Evolutionary conservation across 2,113 vertebrate species (phyloP).

Genomic region (Rhinichthys klamathensis): DNA sequence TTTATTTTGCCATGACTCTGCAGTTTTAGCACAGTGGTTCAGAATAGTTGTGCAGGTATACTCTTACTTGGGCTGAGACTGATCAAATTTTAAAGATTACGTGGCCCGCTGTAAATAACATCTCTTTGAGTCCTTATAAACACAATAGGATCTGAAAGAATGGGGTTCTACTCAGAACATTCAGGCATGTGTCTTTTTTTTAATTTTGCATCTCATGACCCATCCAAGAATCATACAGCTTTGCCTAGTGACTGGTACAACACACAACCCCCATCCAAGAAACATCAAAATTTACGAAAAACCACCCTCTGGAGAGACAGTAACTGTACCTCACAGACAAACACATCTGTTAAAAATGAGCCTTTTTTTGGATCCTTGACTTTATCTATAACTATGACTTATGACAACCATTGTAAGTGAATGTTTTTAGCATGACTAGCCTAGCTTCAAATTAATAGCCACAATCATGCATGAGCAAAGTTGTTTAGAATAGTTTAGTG

Average conservation of each 20-base stretch:
- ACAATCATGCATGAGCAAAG: neutral
- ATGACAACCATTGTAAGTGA: slow-evolving; percentile 32
- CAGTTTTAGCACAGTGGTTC: neutral
- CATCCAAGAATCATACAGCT: slow-evolving; percentile 63
- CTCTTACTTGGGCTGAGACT: neutral
- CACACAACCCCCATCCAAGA: slow-evolving; percentile 51
- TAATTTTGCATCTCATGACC: slow-evolving; percentile 12
- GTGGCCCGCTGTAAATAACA: neutral
- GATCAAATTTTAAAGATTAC: neutral
- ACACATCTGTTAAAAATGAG: slow-evolving; percentile 62
- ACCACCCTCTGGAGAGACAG: slow-evolving; percentile 51
- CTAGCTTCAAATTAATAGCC: slow-evolving; percentile 3
- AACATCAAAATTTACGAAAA: slow-evolving; percentile 45
- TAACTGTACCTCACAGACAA: slow-evolving; percentile 49
- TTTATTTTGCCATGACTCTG: neutral
- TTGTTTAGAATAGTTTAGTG: slow-evolving; percentile 15
- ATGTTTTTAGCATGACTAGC: slow-evolving; percentile 36
- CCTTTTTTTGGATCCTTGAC: slow-evolving; percentile 45
- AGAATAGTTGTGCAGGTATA: neutral
- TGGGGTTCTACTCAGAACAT: slow-evolving; percentile 1
- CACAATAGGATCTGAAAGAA: slow-evolving; percentile 37
- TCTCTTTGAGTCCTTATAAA: neutral
- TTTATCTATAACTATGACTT: slow-evolving; percentile 51
- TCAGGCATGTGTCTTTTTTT: slow-evolving; percentile 1
- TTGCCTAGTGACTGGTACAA: slow-evolving; percentile 60